Base-by-base conservation (phyloP, 2,797 vertebrate genomes). In the Phrynocephalus guinanensis region DNA sequence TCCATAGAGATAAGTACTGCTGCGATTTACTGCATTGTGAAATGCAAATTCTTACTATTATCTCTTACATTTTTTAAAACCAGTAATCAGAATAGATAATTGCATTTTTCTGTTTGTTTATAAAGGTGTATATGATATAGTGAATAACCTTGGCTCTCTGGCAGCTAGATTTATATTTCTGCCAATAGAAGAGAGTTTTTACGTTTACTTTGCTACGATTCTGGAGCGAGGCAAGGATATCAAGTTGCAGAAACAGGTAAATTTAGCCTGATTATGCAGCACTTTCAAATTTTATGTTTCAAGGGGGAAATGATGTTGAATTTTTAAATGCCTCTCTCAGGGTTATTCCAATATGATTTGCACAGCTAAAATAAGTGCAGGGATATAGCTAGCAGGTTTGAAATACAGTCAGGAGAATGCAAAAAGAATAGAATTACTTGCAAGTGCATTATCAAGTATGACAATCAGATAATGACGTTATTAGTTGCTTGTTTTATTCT, bases 131-230 rank as follows among this genome's bases (percentile, higher is more conserved):
- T 99, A 99, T 86, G 99, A 99, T 82, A 97, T 98, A 4, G 97
- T 99, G 93, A 99, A 99, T 93, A 99, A 99, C 79, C 97, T 99
- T 81, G 99, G 99, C 86, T 99, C 99, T n/a, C 97, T 99, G 97
- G 98, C 99, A 93, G 98, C 99, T 2, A 98, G 99, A 56, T 98
- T 99, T 96, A 90, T 99, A 94, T 99, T 99, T 95, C 93, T 98
- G 91, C 99, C 99, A 71, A 97, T 99, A 73, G 99, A 99, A 92
- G 99, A 99, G 88, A 99, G 99, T 95, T 99, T 99, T 96, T 99
- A 99, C 85, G 93, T 99, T 85, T 99, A 99, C 94, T 99, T 99
- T 89, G 98, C 98, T 89, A 99, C 98, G 93, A 98, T 99, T 38
- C 94, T 99, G 90, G 97, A 98, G 93, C 97, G 99, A 92, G 99